Evolutionary conservation across 2,797 vertebrate genomes (phyloP), one percentile per base, ranked within the genome.

Genomic region (Huso huso): DNA sequence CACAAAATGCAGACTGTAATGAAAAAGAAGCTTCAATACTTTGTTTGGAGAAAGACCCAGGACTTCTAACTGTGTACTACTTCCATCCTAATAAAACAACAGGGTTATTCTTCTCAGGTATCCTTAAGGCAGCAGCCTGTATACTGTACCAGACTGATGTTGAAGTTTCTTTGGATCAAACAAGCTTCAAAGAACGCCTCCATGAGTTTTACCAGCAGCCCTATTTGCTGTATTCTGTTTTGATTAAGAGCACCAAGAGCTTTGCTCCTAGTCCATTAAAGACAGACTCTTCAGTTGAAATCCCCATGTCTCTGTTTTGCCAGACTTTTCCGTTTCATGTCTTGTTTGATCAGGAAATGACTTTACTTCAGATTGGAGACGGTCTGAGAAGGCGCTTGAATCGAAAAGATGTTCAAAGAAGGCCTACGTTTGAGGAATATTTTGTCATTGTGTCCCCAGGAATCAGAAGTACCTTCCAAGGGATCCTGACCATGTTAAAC

Each of bases 291-390:
- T 93, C 94, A 0, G 92, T 94, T 74, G 95, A 93, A 65, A 94
- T 99, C 73, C 89, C 96, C n/a, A 86, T 90, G 49, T 91, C 94
- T 9, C 79, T 98, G 51, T 97, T 99, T 81, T 97, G 94, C 75
- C 92, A 95, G 80, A 95, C 94, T 13, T 99, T 99, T 77, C 97
- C 97, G 1, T 99, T 99, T 82, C 97, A 99, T 74, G 88, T 98
- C 77, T 94, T 99, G 80, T 88, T 98, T 68, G 97, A 99, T 86
- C 92, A 91, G 73, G 95, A 96, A 66, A 87, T 99, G 89, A 83
- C 83, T 68, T 83, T 99, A 79, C 81, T 98, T 71, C 97, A 99
- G 75, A 87, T 98, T 67, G 97, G 97, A 76, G 91, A 94, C 1
- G 95, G 94, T 58, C 91, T 99, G 71, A 84, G 93, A 76, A 93